A percentile compares a stretch with the other conserved stretches of the same genome.
Conservation (phyloP, 1,140 invertebrate genomes). For the Berghia stephanieae region DNA sequence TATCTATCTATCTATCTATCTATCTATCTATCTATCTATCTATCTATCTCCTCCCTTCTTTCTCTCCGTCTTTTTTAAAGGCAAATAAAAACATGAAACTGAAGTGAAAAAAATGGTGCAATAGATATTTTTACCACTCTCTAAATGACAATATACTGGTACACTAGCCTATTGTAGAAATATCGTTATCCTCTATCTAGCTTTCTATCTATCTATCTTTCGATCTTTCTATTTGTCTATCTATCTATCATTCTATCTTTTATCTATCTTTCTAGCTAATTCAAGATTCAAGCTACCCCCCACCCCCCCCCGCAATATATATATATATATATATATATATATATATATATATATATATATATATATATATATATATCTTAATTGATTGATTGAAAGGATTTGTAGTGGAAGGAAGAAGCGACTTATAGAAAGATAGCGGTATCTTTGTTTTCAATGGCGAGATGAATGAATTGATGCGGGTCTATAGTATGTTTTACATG, state of each 20-base stretch:
- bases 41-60: neutral
- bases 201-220: neutral
- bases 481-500: too few species aligned
- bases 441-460: too few species aligned
- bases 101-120: too few species aligned
- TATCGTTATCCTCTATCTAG: neutral
- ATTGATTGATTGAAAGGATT: neutral
- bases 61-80: conserved; percentile 10
- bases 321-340: conserved; percentile 1
- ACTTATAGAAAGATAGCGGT: neutral
- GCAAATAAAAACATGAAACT: too few species aligned
- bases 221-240: neutral
- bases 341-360: conserved; percentile 2
- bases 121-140: neutral
- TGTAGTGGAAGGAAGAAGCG: neutral
- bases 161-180: too few species aligned
- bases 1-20: neutral
- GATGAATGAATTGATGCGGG: too few species aligned
- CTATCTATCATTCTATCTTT: neutral
- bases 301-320: too few species aligned
- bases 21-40: neutral
- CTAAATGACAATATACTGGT: too few species aligned
- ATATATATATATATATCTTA: conserved; percentile 1
- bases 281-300: too few species aligned
- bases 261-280: neutral